These are phyloP conservation scores for Muricea muricata DNA, from an alignment of 92 coral and sea anemone genomes.

Conservation along the genomic window DNA sequence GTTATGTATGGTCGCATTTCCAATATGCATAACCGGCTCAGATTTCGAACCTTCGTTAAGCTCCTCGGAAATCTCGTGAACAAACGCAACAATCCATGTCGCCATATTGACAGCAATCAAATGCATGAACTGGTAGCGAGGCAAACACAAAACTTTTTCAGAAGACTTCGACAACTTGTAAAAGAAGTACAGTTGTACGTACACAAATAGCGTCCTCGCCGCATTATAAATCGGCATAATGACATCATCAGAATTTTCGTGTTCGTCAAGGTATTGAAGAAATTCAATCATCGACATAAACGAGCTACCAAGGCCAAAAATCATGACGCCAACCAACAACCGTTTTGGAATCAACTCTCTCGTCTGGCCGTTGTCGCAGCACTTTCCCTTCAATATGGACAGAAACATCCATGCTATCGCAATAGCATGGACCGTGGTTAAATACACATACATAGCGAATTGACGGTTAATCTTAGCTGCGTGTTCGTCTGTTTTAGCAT, in stretches of 20 bases:
- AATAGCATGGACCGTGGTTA: too few species aligned
- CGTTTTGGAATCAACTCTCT: conserved; percentile 14
- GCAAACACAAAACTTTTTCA: neutral
- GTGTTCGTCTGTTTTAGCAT: too few species aligned
- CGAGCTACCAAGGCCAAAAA: conserved; percentile 34
- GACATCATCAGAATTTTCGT: neutral
- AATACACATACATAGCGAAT: too few species aligned
- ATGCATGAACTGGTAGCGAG: conserved; percentile 23
- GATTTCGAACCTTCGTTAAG: too few species aligned
- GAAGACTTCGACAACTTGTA: conserved; percentile 27
- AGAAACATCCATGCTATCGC: too few species aligned
- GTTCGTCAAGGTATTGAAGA: neutral
- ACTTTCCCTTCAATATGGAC: too few species aligned
- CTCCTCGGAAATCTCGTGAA: conserved; percentile 28
- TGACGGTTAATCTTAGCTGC: too few species aligned
- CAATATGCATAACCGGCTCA: too few species aligned
- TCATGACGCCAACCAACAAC: conserved; percentile 28
- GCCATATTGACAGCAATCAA: conserved; percentile 40
- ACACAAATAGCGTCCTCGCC: conserved; percentile 22
- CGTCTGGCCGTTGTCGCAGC: too few species aligned
- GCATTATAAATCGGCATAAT: conserved; percentile 12
- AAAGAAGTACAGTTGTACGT: conserved; percentile 37
- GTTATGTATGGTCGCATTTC: neutral
- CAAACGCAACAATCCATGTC: conserved; percentile 44
- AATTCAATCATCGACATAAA: conserved; percentile 31